Conservation (phyloP, 1,140 invertebrate genomes). For the Platorchestia sp. region DNA sequence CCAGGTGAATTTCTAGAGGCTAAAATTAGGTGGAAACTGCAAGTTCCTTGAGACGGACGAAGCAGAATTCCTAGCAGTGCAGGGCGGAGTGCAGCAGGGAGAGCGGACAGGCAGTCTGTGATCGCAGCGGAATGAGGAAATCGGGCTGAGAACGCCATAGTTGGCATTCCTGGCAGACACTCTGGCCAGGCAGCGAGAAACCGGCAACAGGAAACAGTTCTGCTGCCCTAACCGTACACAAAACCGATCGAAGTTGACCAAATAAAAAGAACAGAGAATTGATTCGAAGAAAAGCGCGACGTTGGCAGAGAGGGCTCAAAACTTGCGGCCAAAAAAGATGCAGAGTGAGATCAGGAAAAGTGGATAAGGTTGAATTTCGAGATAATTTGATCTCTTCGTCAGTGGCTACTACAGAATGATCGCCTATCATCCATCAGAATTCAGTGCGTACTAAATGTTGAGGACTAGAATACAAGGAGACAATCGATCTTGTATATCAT, state of each 20-base stretch:
- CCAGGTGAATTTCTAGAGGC: not conserved
- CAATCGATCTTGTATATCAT: too few relatives aligned
- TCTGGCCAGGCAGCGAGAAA: not conserved
- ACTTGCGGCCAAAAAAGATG: not conserved
- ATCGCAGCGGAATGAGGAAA: not conserved
- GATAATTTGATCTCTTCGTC: too few relatives aligned
- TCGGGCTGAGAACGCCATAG: not conserved
- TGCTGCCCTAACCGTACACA: not conserved
- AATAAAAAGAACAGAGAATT: not conserved
- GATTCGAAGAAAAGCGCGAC: not conserved
- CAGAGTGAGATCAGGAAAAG: too few relatives aligned
- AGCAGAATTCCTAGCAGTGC: not conserved
- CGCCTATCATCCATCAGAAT: too few relatives aligned
- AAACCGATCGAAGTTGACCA: not conserved
- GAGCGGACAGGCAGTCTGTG: not conserved
- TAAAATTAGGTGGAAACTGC: too few relatives aligned
- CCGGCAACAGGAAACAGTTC: not conserved
- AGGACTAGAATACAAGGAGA: too few relatives aligned
- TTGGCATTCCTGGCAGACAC: slow-evolving; percentile 46
- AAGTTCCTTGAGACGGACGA: not conserved
- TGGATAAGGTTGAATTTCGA: too few relatives aligned
- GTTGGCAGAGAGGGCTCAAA: not conserved
- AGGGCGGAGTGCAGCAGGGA: not conserved
- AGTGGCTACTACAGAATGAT: too few relatives aligned
- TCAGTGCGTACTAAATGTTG: too few relatives aligned